Evolutionary conservation across 2,888 invertebrate species (phyloP).

Genomic region (Cheiracanthium punctorium): DNA sequence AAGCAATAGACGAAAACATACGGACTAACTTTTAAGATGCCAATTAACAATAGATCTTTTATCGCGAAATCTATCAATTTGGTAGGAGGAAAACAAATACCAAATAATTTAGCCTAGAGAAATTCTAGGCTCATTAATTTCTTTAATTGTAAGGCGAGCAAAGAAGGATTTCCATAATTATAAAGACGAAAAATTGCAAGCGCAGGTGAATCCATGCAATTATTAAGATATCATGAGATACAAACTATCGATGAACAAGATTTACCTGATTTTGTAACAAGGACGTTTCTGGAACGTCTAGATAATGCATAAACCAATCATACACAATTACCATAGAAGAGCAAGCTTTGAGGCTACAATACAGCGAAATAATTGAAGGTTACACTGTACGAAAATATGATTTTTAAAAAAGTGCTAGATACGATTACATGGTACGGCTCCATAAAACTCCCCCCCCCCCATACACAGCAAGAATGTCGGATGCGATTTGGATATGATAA

Average conservation of each 20-base stretch:
- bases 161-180: not conserved
- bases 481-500: too few species aligned
- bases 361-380: not conserved
- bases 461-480: too few species aligned
- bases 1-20: too few species aligned
- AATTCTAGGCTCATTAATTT: not conserved
- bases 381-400: too few species aligned
- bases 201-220: not conserved
- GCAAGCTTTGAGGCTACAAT: not conserved
- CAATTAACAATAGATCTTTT: too few species aligned
- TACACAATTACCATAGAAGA: not conserved
- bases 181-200: not conserved
- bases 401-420: too few species aligned
- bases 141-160: not conserved
- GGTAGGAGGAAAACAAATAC: too few species aligned
- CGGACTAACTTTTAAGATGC: too few species aligned
- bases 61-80: too few species aligned
- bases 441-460: too few species aligned
- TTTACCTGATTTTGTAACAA: not conserved
- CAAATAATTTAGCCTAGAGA: too few species aligned
- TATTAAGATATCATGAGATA: not conserved
- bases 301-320: not conserved
- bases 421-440: too few species aligned
- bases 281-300: not conserved
- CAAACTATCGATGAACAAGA: not conserved